Conservation (phyloP, 2,113 vertebrate genomes). For the Gopherus evgoodei region DNA sequence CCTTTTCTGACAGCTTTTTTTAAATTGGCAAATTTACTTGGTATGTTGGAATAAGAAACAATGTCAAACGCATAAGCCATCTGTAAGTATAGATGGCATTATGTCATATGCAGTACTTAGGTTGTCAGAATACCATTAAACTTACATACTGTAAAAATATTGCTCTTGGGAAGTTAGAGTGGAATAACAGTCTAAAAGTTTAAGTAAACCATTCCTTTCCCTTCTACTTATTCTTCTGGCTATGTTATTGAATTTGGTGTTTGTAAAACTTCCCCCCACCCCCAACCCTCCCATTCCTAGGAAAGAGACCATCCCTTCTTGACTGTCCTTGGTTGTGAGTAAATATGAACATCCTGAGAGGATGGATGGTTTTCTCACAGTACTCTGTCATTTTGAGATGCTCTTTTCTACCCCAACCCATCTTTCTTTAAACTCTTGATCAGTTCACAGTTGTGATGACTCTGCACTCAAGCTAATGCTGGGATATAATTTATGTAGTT, state of each 20-base stretch:
- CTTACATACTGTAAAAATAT: not conserved
- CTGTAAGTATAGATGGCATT: not conserved
- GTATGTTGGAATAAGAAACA: not conserved
- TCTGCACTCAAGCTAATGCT: rapidly evolving
- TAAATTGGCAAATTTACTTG: not conserved
- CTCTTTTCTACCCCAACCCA: not conserved
- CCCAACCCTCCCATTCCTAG: not conserved
- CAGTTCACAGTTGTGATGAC: not conserved
- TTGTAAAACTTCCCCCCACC: not conserved
- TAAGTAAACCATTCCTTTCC: not conserved
- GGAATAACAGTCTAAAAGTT: not conserved
- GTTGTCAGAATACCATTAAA: not conserved
- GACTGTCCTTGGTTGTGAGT: not conserved
- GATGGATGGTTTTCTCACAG: not conserved
- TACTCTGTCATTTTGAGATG: not conserved
- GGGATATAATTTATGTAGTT: not conserved
- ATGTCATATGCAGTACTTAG: not conserved
- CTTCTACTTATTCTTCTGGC: not conserved
- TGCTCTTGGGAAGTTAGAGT: not conserved
- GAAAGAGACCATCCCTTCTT: not conserved
- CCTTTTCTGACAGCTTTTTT: not conserved
- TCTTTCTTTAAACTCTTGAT: not conserved
- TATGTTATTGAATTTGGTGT: not conserved
- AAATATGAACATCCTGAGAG: rapidly evolving
- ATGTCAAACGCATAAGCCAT: not conserved